Evolutionary conservation across 53 echinoderm and acorn worm species (phyloP).

Genomic region (Stichopus horrens): DNA sequence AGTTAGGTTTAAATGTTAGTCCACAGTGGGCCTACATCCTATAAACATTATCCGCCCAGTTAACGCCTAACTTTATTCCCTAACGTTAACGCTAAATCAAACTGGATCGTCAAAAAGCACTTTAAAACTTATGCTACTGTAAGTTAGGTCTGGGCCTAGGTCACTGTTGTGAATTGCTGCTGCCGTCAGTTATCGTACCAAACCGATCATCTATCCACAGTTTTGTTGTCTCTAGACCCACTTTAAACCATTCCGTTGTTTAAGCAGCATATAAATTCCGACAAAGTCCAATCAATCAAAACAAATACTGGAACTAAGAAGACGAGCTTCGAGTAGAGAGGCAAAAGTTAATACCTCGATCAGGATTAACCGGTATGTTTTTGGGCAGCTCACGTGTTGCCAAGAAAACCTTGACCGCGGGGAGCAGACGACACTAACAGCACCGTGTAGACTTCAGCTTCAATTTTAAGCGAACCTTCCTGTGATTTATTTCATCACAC

Average conservation of each 20-base stretch:
- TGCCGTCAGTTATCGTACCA: neutral
- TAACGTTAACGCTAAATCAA: no score
- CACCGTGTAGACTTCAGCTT: no score
- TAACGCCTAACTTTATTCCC: no score
- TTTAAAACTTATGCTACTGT: neutral
- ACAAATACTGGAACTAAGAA: neutral
- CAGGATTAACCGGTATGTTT: neutral
- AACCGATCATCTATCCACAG: neutral
- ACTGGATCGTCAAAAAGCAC: neutral
- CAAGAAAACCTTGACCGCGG: neutral
- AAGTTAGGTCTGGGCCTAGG: neutral
- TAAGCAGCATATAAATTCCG: neutral
- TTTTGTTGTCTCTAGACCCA: neutral
- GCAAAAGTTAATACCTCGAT: neutral
- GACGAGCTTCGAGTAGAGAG: neutral
- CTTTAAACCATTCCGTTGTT: constrained; percentile 2
- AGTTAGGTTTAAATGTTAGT: no score
- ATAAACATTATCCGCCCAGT: no score
- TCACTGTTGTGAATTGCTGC: neutral
- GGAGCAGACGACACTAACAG: neutral
- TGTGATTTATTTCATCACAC: constrained; percentile 25
- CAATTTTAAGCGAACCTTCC: neutral
- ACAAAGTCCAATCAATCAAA: neutral
- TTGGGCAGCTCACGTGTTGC: neutral
- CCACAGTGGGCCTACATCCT: no score